phyloP scores from a whole-genome alignment of 2,888 invertebrate genomes.

The Calliopum simillimum region DNA sequence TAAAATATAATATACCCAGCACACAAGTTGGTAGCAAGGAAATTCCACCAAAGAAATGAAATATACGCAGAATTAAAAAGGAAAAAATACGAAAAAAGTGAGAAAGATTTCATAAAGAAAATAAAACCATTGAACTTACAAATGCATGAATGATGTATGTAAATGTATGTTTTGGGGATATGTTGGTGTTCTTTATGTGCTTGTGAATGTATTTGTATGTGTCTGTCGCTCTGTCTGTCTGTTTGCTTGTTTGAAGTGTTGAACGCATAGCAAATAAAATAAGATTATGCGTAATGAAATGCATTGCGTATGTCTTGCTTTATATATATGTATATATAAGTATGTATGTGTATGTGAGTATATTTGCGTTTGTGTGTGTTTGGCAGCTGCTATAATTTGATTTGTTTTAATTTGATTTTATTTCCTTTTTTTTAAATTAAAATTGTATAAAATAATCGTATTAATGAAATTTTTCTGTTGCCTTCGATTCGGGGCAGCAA shows the following conservation, averaged over 20 bases:
- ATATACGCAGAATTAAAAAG: background rate
- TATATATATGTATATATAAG: background rate
- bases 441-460: no score
- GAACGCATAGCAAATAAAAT: conserved; percentile 6
- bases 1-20: no score
- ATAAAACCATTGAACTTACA: conserved; percentile 14
- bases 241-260: background rate
- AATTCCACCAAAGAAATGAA: background rate
- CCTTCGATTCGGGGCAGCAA: no score
- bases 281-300: conserved; percentile 11
- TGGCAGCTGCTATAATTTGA: conserved; percentile 32
- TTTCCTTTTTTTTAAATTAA: background rate
- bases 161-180: background rate
- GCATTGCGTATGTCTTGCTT: background rate
- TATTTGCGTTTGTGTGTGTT: no score
- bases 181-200: background rate
- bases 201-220: conserved; percentile 1
- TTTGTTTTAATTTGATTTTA: conserved; percentile 42
- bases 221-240: background rate
- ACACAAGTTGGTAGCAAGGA: no score
- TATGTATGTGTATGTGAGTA: background rate
- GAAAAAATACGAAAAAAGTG: background rate
- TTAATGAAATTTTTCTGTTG: no score
- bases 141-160: conserved; percentile 9
- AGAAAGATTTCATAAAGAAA: background rate